A percentile compares a stretch with the other conserved stretches of the same genome.
These are phyloP conservation scores for Scolopax rusticola DNA, from an alignment of 2,797 vertebrate genomes.

Conservation along the genomic window DNA sequence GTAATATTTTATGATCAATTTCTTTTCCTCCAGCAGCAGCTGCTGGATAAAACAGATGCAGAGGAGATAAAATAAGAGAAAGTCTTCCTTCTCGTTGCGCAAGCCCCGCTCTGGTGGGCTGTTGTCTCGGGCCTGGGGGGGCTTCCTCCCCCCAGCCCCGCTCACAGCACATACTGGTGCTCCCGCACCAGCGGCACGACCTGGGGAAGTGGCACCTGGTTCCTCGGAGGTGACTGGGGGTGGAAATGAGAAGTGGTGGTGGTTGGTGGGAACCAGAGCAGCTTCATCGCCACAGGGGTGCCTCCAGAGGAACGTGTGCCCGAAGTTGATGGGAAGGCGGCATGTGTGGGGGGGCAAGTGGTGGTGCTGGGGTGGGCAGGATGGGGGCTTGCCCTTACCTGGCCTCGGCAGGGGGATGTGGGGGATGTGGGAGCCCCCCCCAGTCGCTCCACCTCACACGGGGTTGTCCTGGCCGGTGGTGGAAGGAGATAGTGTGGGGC, in stretches of 20 bases:
- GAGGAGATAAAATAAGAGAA: not conserved
- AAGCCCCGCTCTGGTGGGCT: fast-evolving
- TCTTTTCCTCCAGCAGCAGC: not conserved
- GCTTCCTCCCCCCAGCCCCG: not conserved
- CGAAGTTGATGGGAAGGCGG: fast-evolving
- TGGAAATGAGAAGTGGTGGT: not conserved
- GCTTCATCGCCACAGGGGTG: not conserved
- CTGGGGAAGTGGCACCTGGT: not conserved
- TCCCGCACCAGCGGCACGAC: not conserved
- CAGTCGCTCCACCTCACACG: not conserved
- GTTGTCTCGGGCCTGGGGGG: fast-evolving
- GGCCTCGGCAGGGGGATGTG: fast-evolving
- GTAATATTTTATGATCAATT: not conserved
- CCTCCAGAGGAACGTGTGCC: fast-evolving
- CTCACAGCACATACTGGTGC: fast-evolving
- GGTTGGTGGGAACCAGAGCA: not conserved
- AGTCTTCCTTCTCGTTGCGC: not conserved
- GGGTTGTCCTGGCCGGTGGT: not conserved
- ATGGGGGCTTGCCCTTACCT: not conserved
- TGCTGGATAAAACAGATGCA: not conserved
- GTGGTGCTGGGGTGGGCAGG: fast-evolving
- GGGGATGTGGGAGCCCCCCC: fast-evolving
- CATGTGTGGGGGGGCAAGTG: fast-evolving
- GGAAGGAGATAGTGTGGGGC: fast-evolving
- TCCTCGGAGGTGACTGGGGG: not conserved